These are phyloP conservation scores for Sylvietta virens DNA, from an alignment of 2,113 vertebrate species.

Conservation along the genomic window DNA sequence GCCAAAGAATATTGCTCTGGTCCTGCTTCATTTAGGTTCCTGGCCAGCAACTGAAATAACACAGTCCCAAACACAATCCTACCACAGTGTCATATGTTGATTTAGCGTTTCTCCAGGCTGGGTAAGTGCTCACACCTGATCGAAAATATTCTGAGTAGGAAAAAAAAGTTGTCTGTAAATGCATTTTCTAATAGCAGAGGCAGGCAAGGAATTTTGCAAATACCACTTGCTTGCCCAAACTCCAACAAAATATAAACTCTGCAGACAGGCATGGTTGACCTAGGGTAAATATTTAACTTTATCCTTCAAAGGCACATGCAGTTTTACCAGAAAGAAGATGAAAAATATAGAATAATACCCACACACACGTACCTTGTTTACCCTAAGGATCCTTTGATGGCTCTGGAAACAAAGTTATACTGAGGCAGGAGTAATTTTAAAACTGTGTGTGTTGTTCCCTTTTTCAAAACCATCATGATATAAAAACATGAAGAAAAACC, in stretches of 20 bases:
- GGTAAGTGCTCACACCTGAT: background rate
- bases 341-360: background rate
- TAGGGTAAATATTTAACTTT: constrained; percentile 60
- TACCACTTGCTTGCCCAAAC: background rate
- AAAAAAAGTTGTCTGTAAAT: background rate
- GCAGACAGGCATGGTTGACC: background rate
- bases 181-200: background rate
- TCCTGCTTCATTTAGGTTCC: background rate
- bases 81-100: background rate
- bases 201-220: background rate
- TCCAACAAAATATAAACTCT: constrained; percentile 22
- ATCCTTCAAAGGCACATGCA: background rate
- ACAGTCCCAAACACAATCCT: background rate
- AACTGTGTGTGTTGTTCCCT: background rate
- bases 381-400: background rate
- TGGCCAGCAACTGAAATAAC: background rate
- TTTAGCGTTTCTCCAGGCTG: background rate
- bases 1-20: background rate
- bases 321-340: background rate
- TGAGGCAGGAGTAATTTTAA: background rate
- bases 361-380: background rate
- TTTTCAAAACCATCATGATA: background rate
- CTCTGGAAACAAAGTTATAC: background rate
- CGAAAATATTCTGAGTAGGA: background rate
- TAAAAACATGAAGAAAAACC: background rate